Evolutionary conservation across 1,140 invertebrate genomes (phyloP).

Genomic region (Drosophila novamexicana): DNA sequence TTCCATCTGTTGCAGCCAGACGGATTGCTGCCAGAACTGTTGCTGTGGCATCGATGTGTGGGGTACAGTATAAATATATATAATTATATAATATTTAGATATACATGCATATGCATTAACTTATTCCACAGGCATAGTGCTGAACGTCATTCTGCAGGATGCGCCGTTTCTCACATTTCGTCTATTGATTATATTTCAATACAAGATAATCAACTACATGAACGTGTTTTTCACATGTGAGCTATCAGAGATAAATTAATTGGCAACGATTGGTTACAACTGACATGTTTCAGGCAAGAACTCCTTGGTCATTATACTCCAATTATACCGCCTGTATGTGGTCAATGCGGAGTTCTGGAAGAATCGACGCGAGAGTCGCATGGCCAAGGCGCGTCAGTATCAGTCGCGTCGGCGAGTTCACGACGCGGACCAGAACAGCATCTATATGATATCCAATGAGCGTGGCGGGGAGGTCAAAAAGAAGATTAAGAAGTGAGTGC

Average conservation of each 20-base stretch:
- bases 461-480: conserved; percentile 73
- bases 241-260: neutral
- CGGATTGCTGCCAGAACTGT: conserved; percentile 85
- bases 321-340: conserved; percentile 93
- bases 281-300: conserved; percentile 91
- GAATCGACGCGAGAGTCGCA: conserved; percentile 83
- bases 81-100: neutral
- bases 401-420: conserved; percentile 81
- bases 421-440: conserved; percentile 82
- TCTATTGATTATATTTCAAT: conserved; percentile 92
- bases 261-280: accelerated
- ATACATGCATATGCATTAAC: neutral
- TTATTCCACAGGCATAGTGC: conserved; percentile 86
- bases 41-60: conserved; percentile 94
- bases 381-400: conserved; percentile 84
- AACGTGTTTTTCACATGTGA: conserved; percentile 97
- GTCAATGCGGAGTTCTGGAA: conserved; percentile 89
- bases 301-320: conserved; percentile 92
- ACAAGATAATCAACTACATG: conserved; percentile 95
- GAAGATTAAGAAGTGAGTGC: conserved; percentile 73
- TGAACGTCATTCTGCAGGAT: conserved; percentile 92
- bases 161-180: conserved; percentile 94
- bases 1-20: conserved; percentile 51
- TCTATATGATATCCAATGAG: conserved; percentile 87
- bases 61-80: conserved; percentile 71